These are phyloP conservation scores for Piscicola geometra DNA, from an alignment of 2,888 invertebrate species.

Conservation along the genomic window DNA sequence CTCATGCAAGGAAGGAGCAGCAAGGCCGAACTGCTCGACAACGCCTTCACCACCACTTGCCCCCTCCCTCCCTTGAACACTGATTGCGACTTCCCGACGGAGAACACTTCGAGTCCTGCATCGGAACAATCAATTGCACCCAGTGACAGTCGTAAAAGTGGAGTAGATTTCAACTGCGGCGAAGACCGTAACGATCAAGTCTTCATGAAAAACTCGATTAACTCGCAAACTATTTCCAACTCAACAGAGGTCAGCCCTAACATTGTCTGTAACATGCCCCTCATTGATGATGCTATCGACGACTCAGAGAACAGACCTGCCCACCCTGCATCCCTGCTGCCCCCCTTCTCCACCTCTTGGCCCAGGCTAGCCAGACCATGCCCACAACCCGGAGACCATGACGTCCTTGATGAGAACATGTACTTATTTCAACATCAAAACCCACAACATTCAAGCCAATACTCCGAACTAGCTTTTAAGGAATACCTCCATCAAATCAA, in stretches of 20 bases:
- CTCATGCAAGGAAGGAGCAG: background rate
- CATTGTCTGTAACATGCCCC: background rate
- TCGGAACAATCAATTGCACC: too few relatives aligned
- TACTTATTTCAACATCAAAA: too few relatives aligned
- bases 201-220: background rate
- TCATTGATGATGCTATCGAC: background rate
- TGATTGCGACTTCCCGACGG: background rate
- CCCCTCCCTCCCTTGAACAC: background rate
- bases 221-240: background rate
- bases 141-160: too few relatives aligned
- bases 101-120: background rate
- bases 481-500: background rate
- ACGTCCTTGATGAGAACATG: too few relatives aligned
- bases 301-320: background rate
- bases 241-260: background rate
- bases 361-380: conserved; percentile 2
- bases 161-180: too few relatives aligned
- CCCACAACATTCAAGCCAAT: background rate
- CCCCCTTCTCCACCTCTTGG: conserved; percentile 32
- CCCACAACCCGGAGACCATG: background rate
- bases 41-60: background rate
- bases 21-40: too few relatives aligned
- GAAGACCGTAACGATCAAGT: background rate
- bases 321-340: conserved; percentile 5
- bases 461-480: background rate